A percentile compares a stretch with the other conserved stretches of the same genome.
Conservation (phyloP, 23 tunicate species). For the Halocynthia aurantium region DNA sequence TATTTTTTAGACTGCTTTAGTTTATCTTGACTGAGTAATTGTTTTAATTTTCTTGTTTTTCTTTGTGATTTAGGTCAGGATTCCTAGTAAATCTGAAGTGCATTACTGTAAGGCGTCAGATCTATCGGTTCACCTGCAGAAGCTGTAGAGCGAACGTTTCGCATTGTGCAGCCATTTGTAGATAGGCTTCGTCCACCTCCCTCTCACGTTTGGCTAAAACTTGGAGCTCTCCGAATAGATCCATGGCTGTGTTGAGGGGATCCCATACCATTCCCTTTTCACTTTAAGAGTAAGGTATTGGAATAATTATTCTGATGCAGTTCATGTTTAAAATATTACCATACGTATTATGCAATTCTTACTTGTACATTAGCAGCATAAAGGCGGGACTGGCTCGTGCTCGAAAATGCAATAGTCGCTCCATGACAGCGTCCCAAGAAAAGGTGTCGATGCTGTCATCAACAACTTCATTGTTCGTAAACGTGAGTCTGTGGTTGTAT, state of each 20-base stretch:
- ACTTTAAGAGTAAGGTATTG: slow-evolving; percentile 15
- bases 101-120: background rate
- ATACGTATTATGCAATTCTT: slow-evolving; percentile 2
- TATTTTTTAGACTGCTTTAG: no score
- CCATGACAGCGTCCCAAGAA: slow-evolving; percentile 98
- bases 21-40: no score
- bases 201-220: slow-evolving; percentile 71
- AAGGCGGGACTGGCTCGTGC: slow-evolving; percentile 92
- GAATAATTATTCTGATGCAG: background rate
- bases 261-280: slow-evolving; percentile 95
- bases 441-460: slow-evolving; percentile 75
- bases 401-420: slow-evolving; percentile 77
- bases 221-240: slow-evolving; percentile 72
- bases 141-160: slow-evolving; percentile 83
- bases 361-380: slow-evolving; percentile 93
- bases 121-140: slow-evolving; percentile 40
- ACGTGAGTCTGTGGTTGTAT: slow-evolving; percentile 80
- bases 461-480: slow-evolving; percentile 56
- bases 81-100: no score
- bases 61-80: no score
- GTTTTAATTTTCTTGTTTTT: no score
- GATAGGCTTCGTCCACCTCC: slow-evolving; percentile 91
- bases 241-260: slow-evolving; percentile 86
- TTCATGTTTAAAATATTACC: background rate
- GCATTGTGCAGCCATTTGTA: slow-evolving; percentile 69